Conservation (phyloP, 2,888 invertebrate genomes). For the Morpho achilles region DNA sequence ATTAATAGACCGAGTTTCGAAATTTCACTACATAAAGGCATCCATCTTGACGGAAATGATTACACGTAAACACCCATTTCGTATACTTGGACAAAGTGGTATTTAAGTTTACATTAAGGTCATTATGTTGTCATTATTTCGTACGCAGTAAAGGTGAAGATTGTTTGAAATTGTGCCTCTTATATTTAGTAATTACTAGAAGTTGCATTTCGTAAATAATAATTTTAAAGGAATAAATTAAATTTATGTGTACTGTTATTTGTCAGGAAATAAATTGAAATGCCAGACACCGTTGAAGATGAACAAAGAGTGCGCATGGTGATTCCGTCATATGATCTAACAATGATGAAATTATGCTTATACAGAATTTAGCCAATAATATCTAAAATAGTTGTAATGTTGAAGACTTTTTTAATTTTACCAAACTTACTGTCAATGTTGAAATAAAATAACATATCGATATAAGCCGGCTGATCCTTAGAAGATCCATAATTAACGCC, state of each 20-base stretch:
- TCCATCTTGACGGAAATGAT: constrained; percentile 55
- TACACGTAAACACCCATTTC: constrained; percentile 42
- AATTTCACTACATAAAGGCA: constrained; percentile 51
- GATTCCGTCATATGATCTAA: no score
- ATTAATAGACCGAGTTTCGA: constrained; percentile 58
- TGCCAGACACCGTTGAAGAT: no score
- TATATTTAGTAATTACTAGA: constrained; percentile 8
- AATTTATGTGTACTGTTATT: neutral
- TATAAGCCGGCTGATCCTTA: no score
- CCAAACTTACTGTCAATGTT: no score
- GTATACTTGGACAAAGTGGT: constrained; percentile 20
- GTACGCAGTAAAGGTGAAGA: constrained; percentile 17
- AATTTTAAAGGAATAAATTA: neutral
- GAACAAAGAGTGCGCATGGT: no score
- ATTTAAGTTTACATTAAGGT: constrained; percentile 20
- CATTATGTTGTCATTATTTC: constrained; percentile 19
- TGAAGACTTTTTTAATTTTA: no score
- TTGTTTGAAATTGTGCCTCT: constrained; percentile 16
- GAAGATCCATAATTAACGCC: no score
- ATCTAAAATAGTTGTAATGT: no score
- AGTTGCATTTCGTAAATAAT: constrained; percentile 7
- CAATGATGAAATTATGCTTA: no score
- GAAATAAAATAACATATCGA: no score
- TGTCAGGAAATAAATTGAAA: no score
- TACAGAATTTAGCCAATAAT: no score